Conservation (phyloP, 2,888 invertebrate genomes). For the Lomographa bimaculata region DNA sequence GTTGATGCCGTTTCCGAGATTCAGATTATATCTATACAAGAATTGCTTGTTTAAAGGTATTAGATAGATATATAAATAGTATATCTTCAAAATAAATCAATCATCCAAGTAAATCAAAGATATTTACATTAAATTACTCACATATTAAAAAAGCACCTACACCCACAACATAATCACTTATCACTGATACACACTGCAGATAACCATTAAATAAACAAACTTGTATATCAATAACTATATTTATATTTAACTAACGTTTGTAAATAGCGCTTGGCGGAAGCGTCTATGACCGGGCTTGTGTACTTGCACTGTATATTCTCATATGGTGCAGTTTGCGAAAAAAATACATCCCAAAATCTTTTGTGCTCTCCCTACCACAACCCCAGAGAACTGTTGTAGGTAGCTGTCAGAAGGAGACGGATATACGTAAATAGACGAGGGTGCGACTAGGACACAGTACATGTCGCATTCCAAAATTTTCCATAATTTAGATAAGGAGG, state of each 20-base stretch:
- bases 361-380: conserved; percentile 73
- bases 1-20: too few relatives aligned
- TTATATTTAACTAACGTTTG: conserved; percentile 3
- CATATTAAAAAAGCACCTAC: conserved; percentile 4
- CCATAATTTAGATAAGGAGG: conserved; percentile 82
- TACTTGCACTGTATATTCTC: conserved; percentile 60
- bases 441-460: conserved; percentile 58
- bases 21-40: too few relatives aligned
- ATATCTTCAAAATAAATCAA: conserved; percentile 1
- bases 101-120: conserved; percentile 7
- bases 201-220: conserved; percentile 20
- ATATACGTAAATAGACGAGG: conserved; percentile 37
- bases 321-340: conserved; percentile 77
- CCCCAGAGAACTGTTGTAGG: conserved; percentile 65
- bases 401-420: conserved; percentile 60
- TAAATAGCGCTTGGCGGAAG: conserved; percentile 20
- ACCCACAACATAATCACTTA: conserved; percentile 17
- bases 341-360: conserved; percentile 79
- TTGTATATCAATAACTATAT: conserved; percentile 3
- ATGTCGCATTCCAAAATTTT: conserved; percentile 80
- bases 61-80: too few relatives aligned
- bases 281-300: conserved; percentile 23
- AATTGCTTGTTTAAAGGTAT: too few relatives aligned
- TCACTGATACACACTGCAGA: conserved; percentile 17
- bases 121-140: conserved; percentile 5